Evolutionary conservation across 2,113 vertebrate genomes (phyloP), one percentile per base, ranked within the genome.

Genomic region (Cyprinodon brontotheroides): DNA sequence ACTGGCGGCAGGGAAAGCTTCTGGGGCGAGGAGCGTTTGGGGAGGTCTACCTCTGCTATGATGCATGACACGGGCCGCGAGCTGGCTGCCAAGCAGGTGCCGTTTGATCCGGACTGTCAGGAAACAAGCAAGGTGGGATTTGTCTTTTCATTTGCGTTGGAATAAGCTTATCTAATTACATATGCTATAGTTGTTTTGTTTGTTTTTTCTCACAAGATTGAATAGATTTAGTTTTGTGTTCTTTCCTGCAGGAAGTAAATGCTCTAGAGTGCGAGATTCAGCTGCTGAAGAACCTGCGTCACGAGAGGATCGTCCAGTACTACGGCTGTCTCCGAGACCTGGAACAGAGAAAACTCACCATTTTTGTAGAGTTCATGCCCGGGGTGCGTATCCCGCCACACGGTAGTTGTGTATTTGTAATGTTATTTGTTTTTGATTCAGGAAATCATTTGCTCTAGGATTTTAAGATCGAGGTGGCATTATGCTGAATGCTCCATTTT

Each of bases 311-410:
- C 0, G 96, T 97, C 59, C 96, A 97, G 92, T 97, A 97, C 91
- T 97, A 96, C 0, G 96, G 96, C 4, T 97, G 95, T 67, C 89
- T 96, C 65, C 89, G 96, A 66, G 96, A 97, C 81, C 92, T 94
- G 0, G 95, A 96, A 13, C 94, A 95, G 85, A 96, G 84, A 89
- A 97, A 95, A 15, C 90, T 97, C 45, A 96, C 95, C 6, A 97
- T 97, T 87, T 97, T 97, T 60, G 96, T 97, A 15, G 96, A 97
- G 89, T 97, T 96, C 68, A 97, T 97, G 96, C 96, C 96, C 11
- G 96, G 96, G 93, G 96, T 97, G 63, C 57, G 95, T 92, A 83
- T 67, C 40, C 37, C 62, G 62, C 13, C 6, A 20, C 15, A 12
- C 6, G 2, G 20, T 29, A 22, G 53, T 65, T 75, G 43, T 64